These are phyloP conservation scores for Naja naja DNA, from an alignment of 2,113 vertebrate species.

Conservation along the genomic window DNA sequence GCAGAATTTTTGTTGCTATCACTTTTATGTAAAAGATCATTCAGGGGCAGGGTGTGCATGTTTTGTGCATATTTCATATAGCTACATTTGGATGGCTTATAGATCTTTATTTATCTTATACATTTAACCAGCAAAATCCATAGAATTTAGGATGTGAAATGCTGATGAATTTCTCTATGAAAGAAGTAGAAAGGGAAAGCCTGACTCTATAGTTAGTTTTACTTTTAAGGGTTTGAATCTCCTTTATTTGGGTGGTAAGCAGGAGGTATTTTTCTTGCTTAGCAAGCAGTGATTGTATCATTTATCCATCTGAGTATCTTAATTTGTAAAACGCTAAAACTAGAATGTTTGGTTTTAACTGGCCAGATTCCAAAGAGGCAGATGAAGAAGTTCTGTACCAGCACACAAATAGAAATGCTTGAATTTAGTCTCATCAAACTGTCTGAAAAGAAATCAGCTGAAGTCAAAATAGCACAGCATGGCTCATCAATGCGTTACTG, in stretches of 20 bases:
- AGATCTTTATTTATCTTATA: neutral
- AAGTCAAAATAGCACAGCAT: slow-evolving; percentile 9
- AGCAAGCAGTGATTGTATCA: neutral
- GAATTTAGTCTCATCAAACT: slow-evolving; percentile 4
- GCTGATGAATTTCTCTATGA: neutral
- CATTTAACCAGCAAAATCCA: neutral
- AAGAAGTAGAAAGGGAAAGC: neutral
- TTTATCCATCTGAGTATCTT: neutral
- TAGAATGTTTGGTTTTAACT: neutral
- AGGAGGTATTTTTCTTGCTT: neutral
- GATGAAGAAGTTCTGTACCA: neutral
- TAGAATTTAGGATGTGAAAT: neutral
- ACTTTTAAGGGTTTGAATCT: neutral
- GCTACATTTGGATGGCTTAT: neutral
- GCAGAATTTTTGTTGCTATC: neutral
- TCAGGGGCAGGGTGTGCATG: too few species aligned
- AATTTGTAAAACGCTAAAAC: neutral
- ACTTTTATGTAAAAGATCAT: neutral
- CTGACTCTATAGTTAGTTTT: neutral
- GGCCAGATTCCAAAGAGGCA: neutral
- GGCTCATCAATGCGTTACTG: neutral
- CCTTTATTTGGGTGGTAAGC: neutral
- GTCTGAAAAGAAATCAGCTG: slow-evolving; percentile 3
- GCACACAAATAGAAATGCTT: neutral
- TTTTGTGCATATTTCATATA: neutral